Evolutionary conservation across 2,797 vertebrate genomes (phyloP), one percentile per base, ranked within the genome.

Genomic region (Syngnathus acus): DNA sequence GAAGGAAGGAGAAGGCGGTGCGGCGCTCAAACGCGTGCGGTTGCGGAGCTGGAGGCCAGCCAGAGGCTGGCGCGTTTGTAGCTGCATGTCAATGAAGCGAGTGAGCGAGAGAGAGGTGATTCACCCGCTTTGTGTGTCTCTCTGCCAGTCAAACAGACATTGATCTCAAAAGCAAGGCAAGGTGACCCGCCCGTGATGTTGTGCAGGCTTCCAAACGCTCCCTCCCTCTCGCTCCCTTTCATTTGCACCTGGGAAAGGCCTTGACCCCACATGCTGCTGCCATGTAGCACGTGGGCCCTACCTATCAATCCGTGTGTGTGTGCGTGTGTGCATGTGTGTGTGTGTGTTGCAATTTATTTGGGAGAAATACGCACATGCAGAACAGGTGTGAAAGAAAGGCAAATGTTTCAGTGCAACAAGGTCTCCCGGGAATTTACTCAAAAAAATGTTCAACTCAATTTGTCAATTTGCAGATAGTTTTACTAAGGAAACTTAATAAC

Each of bases 161-260:
- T 91, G 89, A 92, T 92, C 90, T 88, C 80, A 82, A 76, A 85
- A 53, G 79, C 83, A 74, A 82, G 82, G 86, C 89, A 92, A 92
- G 90, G 90, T 92, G 91, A 92, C 90, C 89, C 82, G 75, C 81
- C 65, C 45, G 45, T 47, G 45, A 75, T 79, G 82, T 79, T 84
- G 79, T 81, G 79, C 70, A 78, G 76, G 84, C 82, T 84, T 87
- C 85, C 80, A 80, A 73, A 84, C 78, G 82, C 80, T 83, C 72
- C 13, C 45, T 9, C 26, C 39, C 75, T 9, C 26, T 40, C 73
- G 77, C 69, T 82, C 68, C 62, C 76, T 85, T 84, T 86, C 76
- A 76, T 82, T 82, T 80, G 85, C 78, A 86, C 79, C 82, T 82
- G 84, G 71, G 81, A 86, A 81, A 86, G 87, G 87, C 82, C 86